Conservation (phyloP, 2,888 invertebrate genomes). For the Epinotia nisella region DNA sequence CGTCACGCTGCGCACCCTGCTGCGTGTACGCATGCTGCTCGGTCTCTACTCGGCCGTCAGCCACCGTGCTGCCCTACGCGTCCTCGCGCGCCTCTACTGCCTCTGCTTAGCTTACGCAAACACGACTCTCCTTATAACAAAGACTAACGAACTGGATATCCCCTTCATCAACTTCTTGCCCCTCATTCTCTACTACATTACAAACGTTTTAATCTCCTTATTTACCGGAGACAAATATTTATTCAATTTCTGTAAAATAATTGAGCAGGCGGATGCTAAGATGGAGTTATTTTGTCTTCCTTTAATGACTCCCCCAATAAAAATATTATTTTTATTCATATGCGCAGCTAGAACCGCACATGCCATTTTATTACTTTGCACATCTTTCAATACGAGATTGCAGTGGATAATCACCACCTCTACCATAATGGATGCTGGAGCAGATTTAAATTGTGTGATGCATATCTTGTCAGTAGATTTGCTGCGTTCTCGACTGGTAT, state of each 20-base stretch:
- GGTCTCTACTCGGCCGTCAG: conserved; percentile 5
- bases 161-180: too few relatives aligned
- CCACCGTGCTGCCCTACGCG: neutral
- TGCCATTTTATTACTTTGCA: too few relatives aligned
- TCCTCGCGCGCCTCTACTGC: conserved; percentile 7
- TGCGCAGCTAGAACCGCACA: too few relatives aligned
- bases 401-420: too few relatives aligned
- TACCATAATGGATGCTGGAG: too few relatives aligned
- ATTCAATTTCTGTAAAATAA: neutral
- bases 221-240: neutral
- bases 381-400: too few relatives aligned
- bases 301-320: neutral
- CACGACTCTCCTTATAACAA: too few relatives aligned
- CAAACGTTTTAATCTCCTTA: neutral
- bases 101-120: neutral
- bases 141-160: too few relatives aligned
- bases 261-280: neutral
- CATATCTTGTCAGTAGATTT: too few relatives aligned
- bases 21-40: neutral
- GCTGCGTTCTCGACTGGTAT: too few relatives aligned
- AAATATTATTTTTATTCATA: too few relatives aligned
- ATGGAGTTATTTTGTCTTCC: neutral
- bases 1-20: neutral
- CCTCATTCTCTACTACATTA: neutral
- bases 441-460: too few relatives aligned